Evolutionary conservation across 2,888 invertebrate species (phyloP).

Genomic region (Orthosia incerta): DNA sequence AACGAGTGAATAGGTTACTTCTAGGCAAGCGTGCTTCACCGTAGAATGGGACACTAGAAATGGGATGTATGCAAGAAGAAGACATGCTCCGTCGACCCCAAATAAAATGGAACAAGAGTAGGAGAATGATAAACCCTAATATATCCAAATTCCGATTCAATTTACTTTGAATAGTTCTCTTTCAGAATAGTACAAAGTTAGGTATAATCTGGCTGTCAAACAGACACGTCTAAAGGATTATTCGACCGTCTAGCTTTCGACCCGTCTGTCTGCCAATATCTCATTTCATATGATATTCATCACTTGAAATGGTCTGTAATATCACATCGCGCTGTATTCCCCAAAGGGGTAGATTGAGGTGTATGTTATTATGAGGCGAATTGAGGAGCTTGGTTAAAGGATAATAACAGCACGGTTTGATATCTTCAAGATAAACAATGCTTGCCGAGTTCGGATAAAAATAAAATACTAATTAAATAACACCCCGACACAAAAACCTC

Average conservation of each 20-base stretch:
- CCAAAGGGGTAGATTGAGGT: not conserved
- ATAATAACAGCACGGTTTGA: no score
- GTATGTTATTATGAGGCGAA: no score
- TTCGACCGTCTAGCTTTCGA: not conserved
- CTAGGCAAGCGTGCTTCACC: no score
- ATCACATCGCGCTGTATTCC: not conserved
- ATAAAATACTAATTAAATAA: no score
- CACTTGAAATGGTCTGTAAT: not conserved
- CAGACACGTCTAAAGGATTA: slow-evolving; percentile 5
- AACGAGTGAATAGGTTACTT: no score
- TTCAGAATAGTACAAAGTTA: not conserved
- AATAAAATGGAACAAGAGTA: not conserved
- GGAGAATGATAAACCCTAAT: not conserved
- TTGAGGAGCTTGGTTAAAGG: no score
- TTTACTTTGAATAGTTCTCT: not conserved
- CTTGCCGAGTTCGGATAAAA: no score
- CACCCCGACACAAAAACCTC: no score
- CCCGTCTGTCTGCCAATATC: not conserved
- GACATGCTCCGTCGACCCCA: not conserved
- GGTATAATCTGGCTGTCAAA: slow-evolving; percentile 18
- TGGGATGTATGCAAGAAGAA: no score
- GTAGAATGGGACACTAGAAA: no score
- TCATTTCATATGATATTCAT: not conserved
- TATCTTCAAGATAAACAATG: no score
- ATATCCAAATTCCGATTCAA: not conserved